Base-by-base conservation (phyloP, 2,113 vertebrate species). In the Chrysochloris asiatica region DNA sequence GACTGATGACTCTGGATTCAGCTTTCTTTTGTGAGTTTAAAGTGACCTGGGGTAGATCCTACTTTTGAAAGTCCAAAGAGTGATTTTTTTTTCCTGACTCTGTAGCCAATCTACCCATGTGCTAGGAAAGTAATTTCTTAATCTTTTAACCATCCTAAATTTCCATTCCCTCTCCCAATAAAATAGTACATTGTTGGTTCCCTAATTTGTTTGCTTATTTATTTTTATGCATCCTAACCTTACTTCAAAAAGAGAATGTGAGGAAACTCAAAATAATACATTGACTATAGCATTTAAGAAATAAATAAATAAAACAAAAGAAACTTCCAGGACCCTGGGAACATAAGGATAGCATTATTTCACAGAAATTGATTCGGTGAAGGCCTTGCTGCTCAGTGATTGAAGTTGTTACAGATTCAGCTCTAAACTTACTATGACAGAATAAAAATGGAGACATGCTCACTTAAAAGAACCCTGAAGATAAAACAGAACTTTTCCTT, bases 181-280 rank as follows among this genome's bases (percentile, higher is more conserved):
- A 89, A 89, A 52, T 19, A 71, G 21, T 48, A 33, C 77, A 10
- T 92, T 79, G 59, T 12, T 90, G 83, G 92, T 95, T 92, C 83
- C 45, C n/a, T n/a, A 90, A 0, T 79, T 84, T 63, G 43, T n/a
- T 95, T 90, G 8, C 72, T 94, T 73, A 75, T 93, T 26, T 30
- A 30, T 63, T 30, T 69, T 91, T 38, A 73, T 86, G 8, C 3
- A 73, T 69, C 21, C 83, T 92, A 41, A n/a, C 17, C 22, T n/a
- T 93, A 47, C 73, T 93, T 75, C 8, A 24, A 76, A 75, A 76
- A 76, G 80, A 48, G 10, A 73, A 80, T 83, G 92, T n/a, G 1
- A 81, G 36, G 56, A 71, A 59, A 21, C 30, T 90, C 43, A 93
- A 88, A 95, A 56, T 88, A 88, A 79, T 89, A 65, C 28, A 50